Base-by-base conservation (phyloP, 2,113 vertebrate genomes). In the Strigops habroptila region DNA sequence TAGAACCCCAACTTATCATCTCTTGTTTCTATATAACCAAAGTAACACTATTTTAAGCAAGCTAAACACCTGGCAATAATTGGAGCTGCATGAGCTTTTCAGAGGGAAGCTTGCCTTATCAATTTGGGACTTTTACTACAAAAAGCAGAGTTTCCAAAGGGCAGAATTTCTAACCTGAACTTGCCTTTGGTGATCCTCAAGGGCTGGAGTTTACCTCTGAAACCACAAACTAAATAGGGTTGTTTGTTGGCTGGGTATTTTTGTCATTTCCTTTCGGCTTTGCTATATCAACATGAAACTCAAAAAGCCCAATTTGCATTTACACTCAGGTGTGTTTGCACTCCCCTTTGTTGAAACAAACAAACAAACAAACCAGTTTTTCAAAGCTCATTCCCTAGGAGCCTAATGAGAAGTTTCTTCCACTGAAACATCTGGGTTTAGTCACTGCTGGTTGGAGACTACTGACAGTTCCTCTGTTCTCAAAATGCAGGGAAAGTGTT, bases 321-420 rank as follows among this genome's bases (percentile, higher is more conserved):
- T 87, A 70, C 95, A 94, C 77, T 89, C 94, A 95, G 96, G 94
- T 96, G 93, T 77, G 39, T 77, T 91, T 95, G 70, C 88, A 31
- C 92, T 95, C 91, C 70, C 77, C 77, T 92, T 93, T 87, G 86
- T 95, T 81, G 64, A 96, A 95, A 91, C 83, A 97, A 96, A 93
- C 78, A 96, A 94, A 96, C 93, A 95, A 95, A 93, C 76, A 92
- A 97, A 96, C 95, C 92, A 86, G 88, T 95, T 96, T 94, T 92
- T 93, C 93, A 86, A 92, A 95, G 57, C 83, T 89, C 62, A 4
- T 92, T 93, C 67, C 44, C 74, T 81, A 18, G 4, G 3, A 91
- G 49, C 24, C 46, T 92, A 91, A 95, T 95, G 93, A 96, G 95
- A 94, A 83, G 81, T 91, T 97, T 92, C 86, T 97, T 94, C 94